Evolutionary conservation across 2,888 invertebrate genomes (phyloP), one percentile per base, ranked within the genome.

Genomic region (Cancer borealis): DNA sequence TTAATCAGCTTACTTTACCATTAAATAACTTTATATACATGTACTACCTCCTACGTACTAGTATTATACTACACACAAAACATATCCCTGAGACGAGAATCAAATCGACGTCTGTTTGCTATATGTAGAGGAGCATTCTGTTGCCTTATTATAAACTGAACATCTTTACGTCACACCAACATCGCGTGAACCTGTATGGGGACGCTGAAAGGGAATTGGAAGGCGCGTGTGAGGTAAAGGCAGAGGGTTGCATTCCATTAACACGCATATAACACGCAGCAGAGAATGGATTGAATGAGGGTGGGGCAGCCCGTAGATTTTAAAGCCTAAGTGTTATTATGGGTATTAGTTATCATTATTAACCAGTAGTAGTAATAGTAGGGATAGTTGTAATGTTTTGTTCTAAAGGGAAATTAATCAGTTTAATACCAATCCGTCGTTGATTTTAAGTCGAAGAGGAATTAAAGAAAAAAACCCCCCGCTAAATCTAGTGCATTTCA

Each of bases 1-100:
- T 84, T 84, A 84, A 84, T 84, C 84, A 84, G 84, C 84, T 84
- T 84, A 84, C 84, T 39, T 30, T 39, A 30, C 73, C 84, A 39
- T 39, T 39, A 14, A 26, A 84, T 84, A 39, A 39, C 30, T 84
- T 39, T 84, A 79, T 21, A 66, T 84, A 84, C n/a, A 84, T 84
- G 10, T 84, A 84, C 39, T 73, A 26, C 26, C 73, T 26, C 73
- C n/a, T 73, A 26, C 60, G 21, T 39, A 0, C 54, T 54, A 1
- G 12, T 54, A 26, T 26, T 26, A n/a, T 73, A 26, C 26, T 26
- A 66, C 5, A 73, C 26, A 73, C 73, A 73, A 26, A 54, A 54
- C 8, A 73, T 73, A 73, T 26, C 73, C 73, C 26, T 73, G 73
- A 73, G 21, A n/a, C 73, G n/a, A 73, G 8, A 6, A n/a, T 60